Conservation (phyloP, 2,797 vertebrate genomes). For the Natrix natrix region DNA sequence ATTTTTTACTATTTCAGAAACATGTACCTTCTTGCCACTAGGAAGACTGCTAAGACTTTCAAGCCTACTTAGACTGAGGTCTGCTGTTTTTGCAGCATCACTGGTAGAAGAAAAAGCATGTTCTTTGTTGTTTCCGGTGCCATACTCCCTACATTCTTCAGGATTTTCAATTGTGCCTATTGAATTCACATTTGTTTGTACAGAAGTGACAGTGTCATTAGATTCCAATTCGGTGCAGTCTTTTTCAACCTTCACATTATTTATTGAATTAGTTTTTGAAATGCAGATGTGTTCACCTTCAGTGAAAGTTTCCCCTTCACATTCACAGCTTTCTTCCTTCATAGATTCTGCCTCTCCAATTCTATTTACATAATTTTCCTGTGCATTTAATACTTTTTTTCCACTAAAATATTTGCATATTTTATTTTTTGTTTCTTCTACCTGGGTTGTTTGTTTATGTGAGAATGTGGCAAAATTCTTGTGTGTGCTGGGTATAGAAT, state of each 20-base stretch:
- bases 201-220: slow-evolving; percentile 54
- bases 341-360: slow-evolving; percentile 48
- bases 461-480: slow-evolving; percentile 80
- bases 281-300: slow-evolving; percentile 53
- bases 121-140: slow-evolving; percentile 51
- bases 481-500: slow-evolving; percentile 68
- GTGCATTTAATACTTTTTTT: slow-evolving; percentile 61
- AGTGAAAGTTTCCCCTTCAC: slow-evolving; percentile 38
- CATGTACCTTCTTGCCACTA: slow-evolving; percentile 49
- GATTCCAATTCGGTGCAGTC: slow-evolving; percentile 58
- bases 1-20: slow-evolving; percentile 58
- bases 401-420: slow-evolving; percentile 60
- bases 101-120: slow-evolving; percentile 43
- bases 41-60: slow-evolving; percentile 54
- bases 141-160: slow-evolving; percentile 39
- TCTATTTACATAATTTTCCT: slow-evolving; percentile 72
- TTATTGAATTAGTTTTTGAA: slow-evolving; percentile 57
- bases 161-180: slow-evolving; percentile 55
- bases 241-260: slow-evolving; percentile 61
- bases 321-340: slow-evolving; percentile 57
- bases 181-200: slow-evolving; percentile 58
- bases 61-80: slow-evolving; percentile 36
- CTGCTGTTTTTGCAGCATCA: slow-evolving; percentile 54
- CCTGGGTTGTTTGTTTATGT: slow-evolving; percentile 66
- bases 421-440: slow-evolving; percentile 56